Base-by-base conservation (phyloP, 2,888 invertebrate genomes). In the Amblyteles armatorius region DNA sequence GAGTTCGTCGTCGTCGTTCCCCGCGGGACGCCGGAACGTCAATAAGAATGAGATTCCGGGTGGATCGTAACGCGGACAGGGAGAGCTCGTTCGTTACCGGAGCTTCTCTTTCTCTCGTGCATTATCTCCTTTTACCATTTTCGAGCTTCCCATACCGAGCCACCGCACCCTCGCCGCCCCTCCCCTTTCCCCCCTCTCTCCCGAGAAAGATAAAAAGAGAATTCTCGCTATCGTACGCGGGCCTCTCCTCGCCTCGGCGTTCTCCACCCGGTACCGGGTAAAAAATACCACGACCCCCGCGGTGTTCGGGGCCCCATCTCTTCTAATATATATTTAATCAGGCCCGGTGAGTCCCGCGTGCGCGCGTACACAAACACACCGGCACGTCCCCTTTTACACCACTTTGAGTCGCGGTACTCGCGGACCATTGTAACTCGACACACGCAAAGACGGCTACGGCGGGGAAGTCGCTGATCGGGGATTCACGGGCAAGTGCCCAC, bases 271-370 rank as follows among this genome's bases (percentile, higher is more conserved):
- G 86, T 86, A 85, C 88, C 89, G 88, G 88, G 84, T 90, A 91
- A 91, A 92, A 93, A 92, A 93, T 93, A 92, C 92, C 92, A 90
- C 90, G 91, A 92, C 93, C 92, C 93, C 93, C 87, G 92, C 90
- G 89, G 93, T 82, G 93, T 80, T 77, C 83, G 73, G 76, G 76
- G 81, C 85, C 79, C 85, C 87, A 87, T 89, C 91, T 86, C 89
- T 90, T 88, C 91, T 93, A 93, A 93, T 93, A 93, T 93, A 92
- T 92, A 92, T 93, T 93, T 93, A 93, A 93, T 93, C 93, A 93
- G 91, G 88, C 89, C 91, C 52, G 74, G 89, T 91, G 91, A 92
- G 90, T 90, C 88, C 44, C 87, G 88, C 73, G 57, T 71, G 65
- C 48, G 67, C n/a, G 68, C 69, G 76, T 71, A 52, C 36, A 79